Base-by-base conservation (phyloP, 2,113 vertebrate species). In the Xiphias gladius region DNA sequence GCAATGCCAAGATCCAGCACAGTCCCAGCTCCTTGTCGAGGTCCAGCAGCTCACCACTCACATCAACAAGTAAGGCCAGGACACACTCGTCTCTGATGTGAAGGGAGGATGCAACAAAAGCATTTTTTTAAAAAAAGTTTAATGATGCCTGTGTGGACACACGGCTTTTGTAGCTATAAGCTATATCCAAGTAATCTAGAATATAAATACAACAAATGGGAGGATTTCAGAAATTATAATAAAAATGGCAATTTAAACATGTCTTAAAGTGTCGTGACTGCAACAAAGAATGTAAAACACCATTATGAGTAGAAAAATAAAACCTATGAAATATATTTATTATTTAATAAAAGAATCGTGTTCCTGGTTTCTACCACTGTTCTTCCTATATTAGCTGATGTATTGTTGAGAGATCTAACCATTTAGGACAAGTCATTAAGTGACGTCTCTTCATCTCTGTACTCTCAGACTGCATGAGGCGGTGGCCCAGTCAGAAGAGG, bases 1-100 rank as follows among this genome's bases (percentile, higher is more conserved):
- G 91, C 92, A 96, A 5, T 98, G 97, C 75, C 91, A 93, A 0
- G 98, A 99, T 35, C 59, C 77, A 0, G 96, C 86, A 0, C 97
- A 99, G 48, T 65, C 79, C 8, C 92, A 94, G 57, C 96, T 99
- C 76, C 89, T 96, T 10, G 73, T 55, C 2, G 97, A 99, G 92
- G 91, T 97, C 55, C 90, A 95, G 1, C 96, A 97, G 86, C 96
- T 99, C 69, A 91, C 68, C 2, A 73, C 64, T 65, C 95, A 97
- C 22, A 83, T 96, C 63, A 84, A 84, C 64, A 97, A 95, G 98
- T 96, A 88, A 94, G 94, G 7, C 12, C 48, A 32, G n/a, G 13
- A 39, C 54, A 32, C 57, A 3, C 19, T n/a, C 3, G 0, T 11
- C 9, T 41, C 13, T 24, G 1, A 62, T 58, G 26, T 50, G 4